Base-by-base conservation (phyloP, 2,888 invertebrate genomes). In the Eubasilissa splendida region DNA sequence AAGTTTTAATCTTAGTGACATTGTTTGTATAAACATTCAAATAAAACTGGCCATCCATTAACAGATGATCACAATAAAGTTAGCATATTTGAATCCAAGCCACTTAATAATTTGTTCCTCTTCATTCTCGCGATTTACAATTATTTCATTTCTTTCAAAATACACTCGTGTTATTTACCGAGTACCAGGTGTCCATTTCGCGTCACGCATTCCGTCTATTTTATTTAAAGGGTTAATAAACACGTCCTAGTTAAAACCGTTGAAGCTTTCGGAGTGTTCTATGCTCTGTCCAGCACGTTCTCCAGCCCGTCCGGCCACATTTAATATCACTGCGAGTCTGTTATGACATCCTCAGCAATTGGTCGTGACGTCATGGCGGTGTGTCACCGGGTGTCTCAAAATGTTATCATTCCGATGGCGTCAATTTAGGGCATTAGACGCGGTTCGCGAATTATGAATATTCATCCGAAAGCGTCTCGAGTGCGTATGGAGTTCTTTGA, bases 141-240 rank as follows among this genome's bases (percentile, higher is more conserved):
- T 42, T 7, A 42, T 42, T 42, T 7, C 7, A 42, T 42, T 42
- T 42, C 42, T 42, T 42, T 42, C 42, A 63, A 63, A 33, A 63
- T 10, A 33, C 31, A 4, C 42, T 7, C 33, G 11, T 11, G 4
- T 33, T 63, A 33, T 63, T 11, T 33, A 63, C 31, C 4, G 10
- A 0, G 4, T 10, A 63, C 31, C 33, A 12, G 11, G 11, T 33
- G 42, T 33, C 11, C 31, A 63, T 63, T 63, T 63, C 12, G 63
- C 63, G 63, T 63, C 63, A 68, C 14, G 50, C 52, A n/a, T 68
- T 50, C 63, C 12, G 14, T 68, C 5, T 68, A 68, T 12, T 68
- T n/a, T 14, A 50, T 68, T 68, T 68, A 68, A 68, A 42, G 10
- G 9, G 50, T 50, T 68, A 14, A 52, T 68, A 68, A 68, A 68